Conservation (phyloP, 2,888 invertebrate genomes). For the Dysmachus trigonus region DNA sequence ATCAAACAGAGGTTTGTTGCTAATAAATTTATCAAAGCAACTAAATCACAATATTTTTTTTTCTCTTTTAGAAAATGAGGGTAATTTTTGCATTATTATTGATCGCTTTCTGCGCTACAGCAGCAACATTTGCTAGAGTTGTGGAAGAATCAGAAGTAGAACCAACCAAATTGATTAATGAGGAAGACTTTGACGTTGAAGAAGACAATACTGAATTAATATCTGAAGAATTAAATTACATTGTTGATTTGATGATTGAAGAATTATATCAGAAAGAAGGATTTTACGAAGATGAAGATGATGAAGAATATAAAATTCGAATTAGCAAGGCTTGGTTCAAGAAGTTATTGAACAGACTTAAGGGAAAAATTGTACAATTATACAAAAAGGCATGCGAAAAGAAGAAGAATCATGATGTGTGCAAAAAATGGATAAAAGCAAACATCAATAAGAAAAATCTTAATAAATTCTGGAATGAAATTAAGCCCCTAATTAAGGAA, state of each 20-base stretch:
- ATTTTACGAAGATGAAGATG: background rate
- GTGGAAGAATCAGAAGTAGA: background rate
- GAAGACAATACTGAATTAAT: background rate
- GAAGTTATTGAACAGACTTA: background rate
- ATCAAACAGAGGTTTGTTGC: background rate
- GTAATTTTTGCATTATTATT: background rate
- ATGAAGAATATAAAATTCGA: background rate
- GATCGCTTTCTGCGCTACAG: background rate
- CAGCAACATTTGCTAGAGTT: background rate
- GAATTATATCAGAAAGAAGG: background rate
- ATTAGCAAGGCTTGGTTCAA: background rate
- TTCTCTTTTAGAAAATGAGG: background rate
- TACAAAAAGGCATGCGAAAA: conserved; percentile 17
- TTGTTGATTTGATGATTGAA: background rate
- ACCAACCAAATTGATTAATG: background rate
- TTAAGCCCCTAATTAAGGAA: background rate
- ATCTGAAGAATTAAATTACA: background rate
- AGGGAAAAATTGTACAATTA: background rate
- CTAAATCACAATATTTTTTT: background rate
- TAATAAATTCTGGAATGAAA: background rate
- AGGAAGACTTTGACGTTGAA: background rate
- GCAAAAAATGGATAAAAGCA: conserved; percentile 3
- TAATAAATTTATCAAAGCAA: background rate
- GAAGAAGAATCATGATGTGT: background rate
- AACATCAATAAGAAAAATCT: conserved; percentile 16